A percentile compares a stretch with the other conserved stretches of the same genome.
Evolutionary conservation across 1,140 invertebrate species (phyloP).

Genomic region (Caenorhabditis latens): DNA sequence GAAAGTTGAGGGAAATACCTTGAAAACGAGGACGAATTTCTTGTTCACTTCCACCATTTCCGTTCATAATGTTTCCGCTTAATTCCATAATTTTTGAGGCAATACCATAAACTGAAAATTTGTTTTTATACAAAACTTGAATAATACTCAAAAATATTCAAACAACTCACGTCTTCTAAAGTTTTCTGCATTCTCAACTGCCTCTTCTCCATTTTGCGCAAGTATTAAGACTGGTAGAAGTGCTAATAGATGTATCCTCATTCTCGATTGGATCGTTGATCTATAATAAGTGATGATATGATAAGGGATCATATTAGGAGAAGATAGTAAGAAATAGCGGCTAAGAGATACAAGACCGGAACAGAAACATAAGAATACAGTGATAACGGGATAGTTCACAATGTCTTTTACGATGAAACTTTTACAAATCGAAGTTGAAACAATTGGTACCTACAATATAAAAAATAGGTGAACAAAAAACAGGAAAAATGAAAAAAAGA

Average conservation of each 20-base stretch:
- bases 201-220: conserved; percentile 49
- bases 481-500: neutral
- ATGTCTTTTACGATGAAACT: too few species aligned
- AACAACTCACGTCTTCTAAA: conserved; percentile 31
- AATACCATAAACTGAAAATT: conserved; percentile 6
- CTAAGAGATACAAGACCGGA: conserved; percentile 35
- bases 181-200: conserved; percentile 23
- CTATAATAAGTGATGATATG: neutral
- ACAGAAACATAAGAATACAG: conserved; percentile 16
- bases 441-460: too few species aligned
- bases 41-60: conserved; percentile 32
- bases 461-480: neutral
- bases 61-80: conserved; percentile 32
- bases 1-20: conserved; percentile 39
- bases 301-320: conserved; percentile 21
- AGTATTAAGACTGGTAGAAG: neutral
- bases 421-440: neutral
- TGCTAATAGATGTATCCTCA: conserved; percentile 37
- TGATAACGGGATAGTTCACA: too few species aligned
- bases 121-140: neutral
- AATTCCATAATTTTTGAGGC: conserved; percentile 33
- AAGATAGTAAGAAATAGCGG: conserved; percentile 31
- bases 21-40: conserved; percentile 49
- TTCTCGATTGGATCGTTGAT: conserved; percentile 1
- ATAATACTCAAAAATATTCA: too few species aligned